Conservation (phyloP, 2,113 vertebrate genomes). For the Petroica traversi region DNA sequence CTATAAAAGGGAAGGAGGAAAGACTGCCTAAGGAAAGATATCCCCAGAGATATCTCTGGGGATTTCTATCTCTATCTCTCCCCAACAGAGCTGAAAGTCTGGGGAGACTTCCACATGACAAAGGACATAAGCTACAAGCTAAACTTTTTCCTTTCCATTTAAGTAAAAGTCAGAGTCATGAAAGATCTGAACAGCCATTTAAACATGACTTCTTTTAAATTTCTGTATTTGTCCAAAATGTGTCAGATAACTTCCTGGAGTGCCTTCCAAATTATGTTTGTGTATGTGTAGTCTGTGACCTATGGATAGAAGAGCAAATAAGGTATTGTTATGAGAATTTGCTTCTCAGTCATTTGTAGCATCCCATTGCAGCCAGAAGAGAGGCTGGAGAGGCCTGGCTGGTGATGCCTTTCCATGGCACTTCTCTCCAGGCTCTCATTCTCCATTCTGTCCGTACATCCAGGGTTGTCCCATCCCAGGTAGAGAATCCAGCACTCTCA, state of each 20-base stretch:
- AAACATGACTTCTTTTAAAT: background rate
- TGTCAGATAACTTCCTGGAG: background rate
- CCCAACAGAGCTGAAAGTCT: background rate
- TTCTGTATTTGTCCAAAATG: background rate
- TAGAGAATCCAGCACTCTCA: rapidly evolving
- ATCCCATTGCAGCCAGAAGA: background rate
- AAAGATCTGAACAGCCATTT: background rate
- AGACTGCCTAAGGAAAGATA: background rate
- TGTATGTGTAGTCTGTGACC: background rate
- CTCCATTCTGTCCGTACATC: background rate
- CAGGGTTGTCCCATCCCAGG: background rate
- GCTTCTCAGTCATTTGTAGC: background rate
- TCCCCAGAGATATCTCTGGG: background rate
- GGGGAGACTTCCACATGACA: background rate
- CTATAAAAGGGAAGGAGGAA: background rate
- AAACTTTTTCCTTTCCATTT: background rate
- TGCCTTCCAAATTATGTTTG: background rate
- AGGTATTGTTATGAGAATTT: background rate
- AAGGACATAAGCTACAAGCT: background rate
- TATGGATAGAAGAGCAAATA: background rate
- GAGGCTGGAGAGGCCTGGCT: too few relatives aligned
- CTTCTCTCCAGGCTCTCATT: background rate
- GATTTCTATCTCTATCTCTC: too few relatives aligned
- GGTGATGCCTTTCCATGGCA: rapidly evolving
- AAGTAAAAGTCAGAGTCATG: background rate